Conservation (phyloP, 2,797 vertebrate genomes). For the Geotrypetes seraphini region DNA sequence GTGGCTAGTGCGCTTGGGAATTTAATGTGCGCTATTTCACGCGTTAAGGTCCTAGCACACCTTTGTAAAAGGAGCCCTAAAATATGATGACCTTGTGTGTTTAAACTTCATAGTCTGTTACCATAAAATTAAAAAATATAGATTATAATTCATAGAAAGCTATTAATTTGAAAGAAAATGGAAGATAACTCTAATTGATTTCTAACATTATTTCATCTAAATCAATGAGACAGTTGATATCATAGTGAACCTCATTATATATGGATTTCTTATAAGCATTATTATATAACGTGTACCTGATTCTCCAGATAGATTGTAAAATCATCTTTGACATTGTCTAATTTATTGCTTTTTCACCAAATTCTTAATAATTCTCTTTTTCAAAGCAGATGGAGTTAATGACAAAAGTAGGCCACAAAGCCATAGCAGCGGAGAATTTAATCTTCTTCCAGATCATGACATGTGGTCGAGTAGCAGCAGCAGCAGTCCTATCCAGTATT, state of each 20-base stretch:
- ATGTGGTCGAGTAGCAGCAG: slow-evolving; percentile 80
- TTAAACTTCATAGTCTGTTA: too few relatives aligned
- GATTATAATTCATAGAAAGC: too few relatives aligned
- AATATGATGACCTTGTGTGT: too few relatives aligned
- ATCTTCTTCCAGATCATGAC: slow-evolving; percentile 77
- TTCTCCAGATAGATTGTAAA: background rate
- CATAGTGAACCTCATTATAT: background rate
- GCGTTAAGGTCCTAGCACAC: too few relatives aligned
- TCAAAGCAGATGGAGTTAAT: slow-evolving; percentile 66
- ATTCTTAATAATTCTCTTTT: slow-evolving; percentile 19
- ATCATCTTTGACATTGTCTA: background rate
- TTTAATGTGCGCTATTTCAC: too few relatives aligned
- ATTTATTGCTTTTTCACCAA: background rate
- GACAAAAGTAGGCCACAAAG: slow-evolving; percentile 83
- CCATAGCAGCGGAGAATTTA: slow-evolving; percentile 94
- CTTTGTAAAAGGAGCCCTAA: too few relatives aligned
- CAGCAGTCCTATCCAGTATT: slow-evolving; percentile 81
- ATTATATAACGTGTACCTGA: background rate
- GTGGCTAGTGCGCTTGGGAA: too few relatives aligned
- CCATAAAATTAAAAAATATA: too few relatives aligned
- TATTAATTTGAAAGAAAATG: too few relatives aligned
- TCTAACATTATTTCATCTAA: slow-evolving; percentile 1
- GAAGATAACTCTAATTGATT: too few relatives aligned
- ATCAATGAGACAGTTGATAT: background rate
- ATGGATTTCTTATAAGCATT: background rate